phyloP scores from a whole-genome alignment of 53 echinoderm and acorn worm species.

The Echinarachnius parma region DNA sequence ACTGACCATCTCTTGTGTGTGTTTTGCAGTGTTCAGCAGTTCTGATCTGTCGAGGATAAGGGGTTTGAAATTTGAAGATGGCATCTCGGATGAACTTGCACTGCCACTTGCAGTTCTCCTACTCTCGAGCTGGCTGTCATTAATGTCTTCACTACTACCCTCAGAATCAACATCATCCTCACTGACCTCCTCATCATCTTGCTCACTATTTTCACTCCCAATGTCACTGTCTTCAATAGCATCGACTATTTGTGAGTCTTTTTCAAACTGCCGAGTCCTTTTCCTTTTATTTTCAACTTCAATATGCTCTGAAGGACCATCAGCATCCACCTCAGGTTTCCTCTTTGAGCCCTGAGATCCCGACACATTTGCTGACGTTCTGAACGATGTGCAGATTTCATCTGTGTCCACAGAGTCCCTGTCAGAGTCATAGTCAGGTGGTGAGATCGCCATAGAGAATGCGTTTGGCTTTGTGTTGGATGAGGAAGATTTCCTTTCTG shows the following conservation, averaged over 20 bases:
- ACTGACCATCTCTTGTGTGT: too few relatives aligned
- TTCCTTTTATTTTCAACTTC: too few relatives aligned
- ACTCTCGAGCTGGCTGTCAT: too few relatives aligned
- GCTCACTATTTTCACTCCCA: background rate
- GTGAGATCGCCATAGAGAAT: background rate
- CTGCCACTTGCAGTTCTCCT: too few relatives aligned
- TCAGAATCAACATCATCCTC: background rate
- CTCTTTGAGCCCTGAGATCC: too few relatives aligned
- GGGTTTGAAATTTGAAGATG: constrained; percentile 4
- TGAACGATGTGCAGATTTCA: constrained; percentile 61
- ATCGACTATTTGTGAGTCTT: too few relatives aligned
- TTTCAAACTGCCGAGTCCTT: too few relatives aligned
- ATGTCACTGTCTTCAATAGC: background rate
- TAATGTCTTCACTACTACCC: background rate
- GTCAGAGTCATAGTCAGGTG: constrained; percentile 40
- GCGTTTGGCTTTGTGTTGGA: too few relatives aligned
- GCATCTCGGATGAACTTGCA: too few relatives aligned
- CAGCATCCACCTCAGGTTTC: too few relatives aligned
- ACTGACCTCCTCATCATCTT: constrained; percentile 1
- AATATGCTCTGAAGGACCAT: too few relatives aligned
- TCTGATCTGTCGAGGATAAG: constrained; percentile 5
- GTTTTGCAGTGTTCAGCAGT: background rate
- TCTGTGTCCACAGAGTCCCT: constrained; percentile 76
- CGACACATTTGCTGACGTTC: background rate
- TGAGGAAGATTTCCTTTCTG: too few relatives aligned